Base-by-base conservation (phyloP, 2,113 vertebrate genomes). In the Hylia prasina region DNA sequence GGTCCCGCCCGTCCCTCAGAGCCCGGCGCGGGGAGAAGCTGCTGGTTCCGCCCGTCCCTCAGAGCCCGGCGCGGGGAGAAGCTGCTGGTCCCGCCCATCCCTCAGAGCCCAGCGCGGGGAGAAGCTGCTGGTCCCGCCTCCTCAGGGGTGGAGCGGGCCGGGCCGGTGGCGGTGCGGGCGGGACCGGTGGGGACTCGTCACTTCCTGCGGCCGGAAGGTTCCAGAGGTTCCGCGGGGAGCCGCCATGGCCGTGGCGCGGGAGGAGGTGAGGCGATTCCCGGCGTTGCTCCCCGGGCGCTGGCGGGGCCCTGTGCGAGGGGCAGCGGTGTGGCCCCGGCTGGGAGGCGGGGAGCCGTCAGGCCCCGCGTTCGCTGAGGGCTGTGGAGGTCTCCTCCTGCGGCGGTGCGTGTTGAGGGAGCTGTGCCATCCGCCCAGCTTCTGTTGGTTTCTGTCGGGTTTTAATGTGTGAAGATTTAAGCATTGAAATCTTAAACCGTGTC, bases 21-120 rank as follows among this genome's bases (percentile, higher is more conserved):
- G 16, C 47, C 3, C 18, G 3, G 16, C 1, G 2, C 27, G 2
- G 6, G 22, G 13, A 4, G 3, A 14, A 54, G 5, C 8, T 3
- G 13, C 39, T 0, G 51, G 0, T 14, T 6, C 56, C 13, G 21
- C 56, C 33, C 56, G 22, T 35, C 33, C 33, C 56, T 57, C 33
- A 24, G 33, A 24, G 19, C 51, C 7, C 28, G 51, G 51, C 16
- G 25, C 3, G 28, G 51, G 53, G 11, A 9, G 6, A 19, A 23
- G 2, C 6, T 6, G 19, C 25, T 0, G 15, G 0, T 39, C 7
- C 45, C 18, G 12, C 47, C 47, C 18, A 1, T 11, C 20, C 40
- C 16, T 45, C 77, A 6, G 8, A 33, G 6, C 10, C 23, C 13
- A 1, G 13, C 1, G 5, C 4, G 13, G 3, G 7, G 16, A 1